Base-by-base conservation (phyloP, 1,140 invertebrate genomes). In the Parasteatoda tepidariorum region DNA sequence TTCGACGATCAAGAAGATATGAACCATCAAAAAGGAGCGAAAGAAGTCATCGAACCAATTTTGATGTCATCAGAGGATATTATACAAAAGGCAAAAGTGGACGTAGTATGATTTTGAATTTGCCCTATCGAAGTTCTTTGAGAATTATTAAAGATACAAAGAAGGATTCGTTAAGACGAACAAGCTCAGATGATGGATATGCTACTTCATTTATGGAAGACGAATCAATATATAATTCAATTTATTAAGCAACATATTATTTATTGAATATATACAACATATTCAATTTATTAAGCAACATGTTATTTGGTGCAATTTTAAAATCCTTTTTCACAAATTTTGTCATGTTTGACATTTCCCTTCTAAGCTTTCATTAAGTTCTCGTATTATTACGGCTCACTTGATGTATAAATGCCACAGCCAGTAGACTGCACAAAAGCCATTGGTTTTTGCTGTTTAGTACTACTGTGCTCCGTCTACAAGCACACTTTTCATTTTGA, bases 161-260 rank as follows among this genome's bases (percentile, higher is more conserved):
- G 61, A 38, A 66, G 75, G 41, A 33, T 64, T 38, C 68, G 2
- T 18, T n/a, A n/a, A n/a, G 61, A 24, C 9, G 15, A 48, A 3
- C 64, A 13, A 75, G 64, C 31, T 75, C 71, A 0, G 82, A 84
- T 59, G 82, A 75, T 62, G 82, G 82, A 6, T 84, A 84, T 70
- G 70, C 33, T 18, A 84, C 82, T 41, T 84, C 71, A 18, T 73
- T 30, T 22, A 6, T 55, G 6, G 82, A 84, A 41, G 82, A 76
- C 18, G 82, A 76, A 75, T 84, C 82, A 13, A 68, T 76, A 24
- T 84, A 84, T 76, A 41, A 84, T 70, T 84, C 82, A 11, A 68
- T 84, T 61, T 76, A 28, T 33, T 84, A 48, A 61, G 28, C 26
- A 9, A 22, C 4, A 38, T 48, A 30, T 1, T 1, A 48, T 48